These are phyloP conservation scores for Gryon sp. DNA, from an alignment of 1,140 invertebrate genomes.

Conservation along the genomic window DNA sequence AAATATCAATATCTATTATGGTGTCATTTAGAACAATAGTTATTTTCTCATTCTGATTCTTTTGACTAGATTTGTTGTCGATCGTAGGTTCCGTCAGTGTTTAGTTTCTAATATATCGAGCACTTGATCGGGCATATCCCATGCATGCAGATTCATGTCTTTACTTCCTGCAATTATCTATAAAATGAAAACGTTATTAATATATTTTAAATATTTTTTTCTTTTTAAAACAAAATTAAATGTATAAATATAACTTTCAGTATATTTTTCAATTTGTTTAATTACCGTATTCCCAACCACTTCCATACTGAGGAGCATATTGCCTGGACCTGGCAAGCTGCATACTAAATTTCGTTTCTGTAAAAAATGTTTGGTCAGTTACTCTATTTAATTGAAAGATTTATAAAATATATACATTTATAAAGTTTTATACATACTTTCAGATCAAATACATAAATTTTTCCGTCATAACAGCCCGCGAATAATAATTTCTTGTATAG, in stretches of 20 bases:
- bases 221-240: too few species aligned
- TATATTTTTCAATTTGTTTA: conserved; percentile 27
- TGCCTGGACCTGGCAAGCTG: conserved; percentile 82
- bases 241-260: too few species aligned
- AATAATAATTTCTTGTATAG: conserved; percentile 81
- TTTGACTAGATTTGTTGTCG: conserved; percentile 67
- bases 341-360: conserved; percentile 79
- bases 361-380: too few species aligned
- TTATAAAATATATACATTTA: conserved; percentile 10
- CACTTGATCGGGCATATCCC: conserved; percentile 82
- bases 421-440: conserved; percentile 61
- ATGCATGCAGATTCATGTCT: conserved; percentile 81
- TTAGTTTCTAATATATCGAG: conserved; percentile 62
- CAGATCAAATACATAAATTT: conserved; percentile 84
- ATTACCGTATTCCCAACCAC: conserved; percentile 82
- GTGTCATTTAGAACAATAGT: background rate
- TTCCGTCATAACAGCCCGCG: conserved; percentile 85
- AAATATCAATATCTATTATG: conserved; percentile 22
- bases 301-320: conserved; percentile 84
- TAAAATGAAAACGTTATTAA: conserved; percentile 58
- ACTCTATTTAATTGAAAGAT: too few species aligned
- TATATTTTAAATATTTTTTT: conserved; percentile 3
- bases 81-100: conserved; percentile 40
- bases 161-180: conserved; percentile 84
- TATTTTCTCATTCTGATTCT: conserved; percentile 3